Evolutionary conservation across 2,888 invertebrate species (phyloP), one percentile per base, ranked within the genome.

Genomic region (Drosophila seclusa): DNA sequence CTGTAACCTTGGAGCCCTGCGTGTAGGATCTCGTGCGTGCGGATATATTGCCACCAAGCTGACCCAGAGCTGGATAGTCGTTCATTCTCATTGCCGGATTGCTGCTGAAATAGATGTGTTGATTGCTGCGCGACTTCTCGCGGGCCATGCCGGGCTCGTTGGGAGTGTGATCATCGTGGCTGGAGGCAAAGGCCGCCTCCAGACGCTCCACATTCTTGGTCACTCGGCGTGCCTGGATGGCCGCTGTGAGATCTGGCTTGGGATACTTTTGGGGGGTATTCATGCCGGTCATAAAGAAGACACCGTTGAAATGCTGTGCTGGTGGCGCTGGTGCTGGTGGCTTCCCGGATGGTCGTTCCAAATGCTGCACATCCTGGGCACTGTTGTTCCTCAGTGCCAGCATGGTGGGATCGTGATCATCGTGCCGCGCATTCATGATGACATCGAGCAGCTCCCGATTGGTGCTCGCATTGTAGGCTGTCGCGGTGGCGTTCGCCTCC

Each of bases 181-280:
- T 63, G 29, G 88, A 88, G 45, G 92, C 92, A 36, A 92, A 91
- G 27, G 90, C 92, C 10, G 93, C 92, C 71, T 97, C 96, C 49
- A 97, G 96, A 67, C 97, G 94, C 79, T 97, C 97, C 55, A 97
- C 92, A 78, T 97, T 97, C 92, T 97, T 97, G 0, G 96, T 95
- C 50, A 95, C 91, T 59, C 95, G 94, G 61, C 95, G 94, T 2
- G 95, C 94, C 90, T 95, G 95, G 57, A 95, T 93, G 34, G 95
- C 93, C 53, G 93, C 95, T 8, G 92, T 91, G 48, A 93, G 85
- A 80, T 93, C 93, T 0, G 93, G 93, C 67, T 93, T 93, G 1
- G 93, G 93, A 70, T 93, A 93, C 71, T 91, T 93, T 60, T 93
- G 93, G 0, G 93, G 88, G 1, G 94, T 93, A 70, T 93, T 93